Conservation (phyloP, 2,888 invertebrate species). For the Corbicula japonica region DNA sequence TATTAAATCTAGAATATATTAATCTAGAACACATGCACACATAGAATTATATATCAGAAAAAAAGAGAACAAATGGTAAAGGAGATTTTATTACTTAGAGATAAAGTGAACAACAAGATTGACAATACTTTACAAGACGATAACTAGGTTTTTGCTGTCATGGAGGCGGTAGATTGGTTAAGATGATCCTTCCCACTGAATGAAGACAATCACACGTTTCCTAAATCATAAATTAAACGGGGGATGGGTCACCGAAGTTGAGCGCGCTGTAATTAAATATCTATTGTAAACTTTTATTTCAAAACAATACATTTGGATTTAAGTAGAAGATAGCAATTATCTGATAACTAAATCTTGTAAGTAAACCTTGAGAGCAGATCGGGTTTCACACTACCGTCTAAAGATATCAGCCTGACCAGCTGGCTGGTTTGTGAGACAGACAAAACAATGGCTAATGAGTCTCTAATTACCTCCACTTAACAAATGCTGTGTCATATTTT, state of each 20-base stretch:
- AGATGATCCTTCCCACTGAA: neutral
- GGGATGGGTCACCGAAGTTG: slow-evolving; percentile 1
- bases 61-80: no score
- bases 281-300: slow-evolving; percentile 3
- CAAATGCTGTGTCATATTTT: slow-evolving; percentile 12
- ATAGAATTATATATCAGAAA: no score
- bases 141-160: no score
- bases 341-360: no score
- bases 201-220: neutral
- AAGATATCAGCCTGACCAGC: slow-evolving; percentile 4
- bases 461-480: neutral
- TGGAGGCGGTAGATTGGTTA: no score
- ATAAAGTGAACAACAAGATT: no score
- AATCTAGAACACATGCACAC: no score
- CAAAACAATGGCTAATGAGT: slow-evolving; percentile 9
- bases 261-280: slow-evolving; percentile 8
- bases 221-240: neutral
- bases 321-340: no score
- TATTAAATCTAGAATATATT: no score
- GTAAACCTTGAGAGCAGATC: no score
- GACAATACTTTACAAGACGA: no score
- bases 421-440: slow-evolving; percentile 3
- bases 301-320: slow-evolving; percentile 5
- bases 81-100: no score
- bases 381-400: neutral